Conservation (phyloP, 2,113 vertebrate species). For the Psilopogon haemacephalus region DNA sequence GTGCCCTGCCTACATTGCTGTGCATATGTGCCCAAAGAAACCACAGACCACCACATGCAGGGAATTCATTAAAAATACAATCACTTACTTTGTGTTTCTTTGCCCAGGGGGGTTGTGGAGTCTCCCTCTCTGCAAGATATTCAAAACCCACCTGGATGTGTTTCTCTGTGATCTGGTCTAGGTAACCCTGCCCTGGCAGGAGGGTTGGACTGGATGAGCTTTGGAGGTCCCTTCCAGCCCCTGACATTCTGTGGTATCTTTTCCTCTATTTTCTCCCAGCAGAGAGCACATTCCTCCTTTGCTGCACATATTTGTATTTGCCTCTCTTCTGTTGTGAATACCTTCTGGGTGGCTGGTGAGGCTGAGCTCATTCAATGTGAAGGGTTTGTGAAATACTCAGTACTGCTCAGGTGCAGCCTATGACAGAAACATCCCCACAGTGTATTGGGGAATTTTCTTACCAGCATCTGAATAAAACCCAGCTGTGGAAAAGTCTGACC, state of each 20-base stretch:
- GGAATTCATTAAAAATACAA: neutral
- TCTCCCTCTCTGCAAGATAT: too few relatives aligned
- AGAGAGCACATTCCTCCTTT: neutral
- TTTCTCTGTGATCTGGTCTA: too few relatives aligned
- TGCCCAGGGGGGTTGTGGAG: too few relatives aligned
- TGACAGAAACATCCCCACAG: neutral
- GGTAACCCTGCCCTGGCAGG: too few relatives aligned
- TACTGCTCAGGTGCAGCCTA: neutral
- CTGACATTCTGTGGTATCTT: too few relatives aligned
- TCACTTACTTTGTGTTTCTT: neutral
- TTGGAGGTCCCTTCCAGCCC: too few relatives aligned
- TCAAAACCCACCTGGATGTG: too few relatives aligned
- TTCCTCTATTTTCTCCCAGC: neutral
- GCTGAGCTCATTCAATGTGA: neutral
- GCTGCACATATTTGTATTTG: neutral
- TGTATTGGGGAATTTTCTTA: neutral
- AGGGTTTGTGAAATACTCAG: neutral
- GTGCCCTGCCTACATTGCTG: neutral
- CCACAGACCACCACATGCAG: neutral
- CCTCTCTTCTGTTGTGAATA: neutral
- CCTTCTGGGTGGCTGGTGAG: neutral
- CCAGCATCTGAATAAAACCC: neutral
- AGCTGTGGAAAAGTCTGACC: neutral
- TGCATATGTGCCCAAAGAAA: neutral
- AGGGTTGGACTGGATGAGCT: too few relatives aligned